phyloP scores from a whole-genome alignment of 2,888 invertebrate species.

The Heteromyza rotundicornis region DNA sequence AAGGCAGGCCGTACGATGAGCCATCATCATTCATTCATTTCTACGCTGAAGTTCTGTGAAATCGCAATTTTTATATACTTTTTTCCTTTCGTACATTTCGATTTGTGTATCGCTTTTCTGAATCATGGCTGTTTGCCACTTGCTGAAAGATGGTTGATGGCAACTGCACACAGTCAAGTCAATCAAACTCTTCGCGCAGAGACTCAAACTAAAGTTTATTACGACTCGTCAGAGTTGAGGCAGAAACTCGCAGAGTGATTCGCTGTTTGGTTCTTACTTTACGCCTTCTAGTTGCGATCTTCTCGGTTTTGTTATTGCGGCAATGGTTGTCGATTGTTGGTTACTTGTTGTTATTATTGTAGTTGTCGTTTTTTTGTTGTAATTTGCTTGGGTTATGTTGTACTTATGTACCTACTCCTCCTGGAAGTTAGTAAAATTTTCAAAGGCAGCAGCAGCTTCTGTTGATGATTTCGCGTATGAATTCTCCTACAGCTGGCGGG shows the following conservation, averaged over 20 bases:
- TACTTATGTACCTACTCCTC: not conserved
- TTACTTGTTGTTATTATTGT: too few species aligned
- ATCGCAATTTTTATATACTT: not conserved
- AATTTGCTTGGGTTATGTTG: too few species aligned
- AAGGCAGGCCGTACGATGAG: too few species aligned
- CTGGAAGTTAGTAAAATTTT: constrained; percentile 42
- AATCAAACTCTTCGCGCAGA: constrained; percentile 29
- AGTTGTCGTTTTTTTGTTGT: too few species aligned
- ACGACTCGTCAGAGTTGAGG: constrained; percentile 1
- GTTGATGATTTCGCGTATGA: constrained; percentile 44
- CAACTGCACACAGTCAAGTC: constrained; percentile 18
- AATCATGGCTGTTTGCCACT: too few species aligned
- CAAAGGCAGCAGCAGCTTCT: constrained; percentile 43
- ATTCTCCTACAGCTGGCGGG: too few species aligned
- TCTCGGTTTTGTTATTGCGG: constrained; percentile 4
- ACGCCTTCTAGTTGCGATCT: not conserved
- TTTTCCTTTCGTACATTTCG: not conserved
- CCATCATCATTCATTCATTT: constrained; percentile 51
- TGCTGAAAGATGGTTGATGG: too few species aligned
- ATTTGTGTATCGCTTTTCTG: not conserved
- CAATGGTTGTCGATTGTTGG: constrained; percentile 28
- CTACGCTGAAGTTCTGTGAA: not conserved
- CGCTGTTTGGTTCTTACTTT: not conserved
- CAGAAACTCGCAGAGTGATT: not conserved
- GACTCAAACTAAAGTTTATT: constrained; percentile 33